Evolutionary conservation across 1,140 invertebrate species (phyloP).

Genomic region (Drosophila tani): DNA sequence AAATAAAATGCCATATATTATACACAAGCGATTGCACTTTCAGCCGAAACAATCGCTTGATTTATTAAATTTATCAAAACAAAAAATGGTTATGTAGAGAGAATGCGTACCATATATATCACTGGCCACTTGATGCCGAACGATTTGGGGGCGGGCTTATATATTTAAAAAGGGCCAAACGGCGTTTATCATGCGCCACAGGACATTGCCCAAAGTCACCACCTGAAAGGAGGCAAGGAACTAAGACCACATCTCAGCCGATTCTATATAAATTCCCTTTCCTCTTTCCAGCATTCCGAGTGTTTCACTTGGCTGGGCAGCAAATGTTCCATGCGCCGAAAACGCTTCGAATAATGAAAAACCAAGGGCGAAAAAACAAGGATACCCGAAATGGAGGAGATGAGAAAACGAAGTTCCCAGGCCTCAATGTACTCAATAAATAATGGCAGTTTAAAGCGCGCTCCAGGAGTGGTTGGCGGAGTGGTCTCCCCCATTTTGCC

Average conservation of each 20-base stretch:
- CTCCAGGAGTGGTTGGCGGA: background rate
- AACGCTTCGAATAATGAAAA: constrained; percentile 65
- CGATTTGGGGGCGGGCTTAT: constrained; percentile 3
- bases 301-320: constrained; percentile 66
- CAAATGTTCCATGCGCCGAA: constrained; percentile 72
- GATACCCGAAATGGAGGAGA: background rate
- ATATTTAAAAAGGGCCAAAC: constrained; percentile 63
- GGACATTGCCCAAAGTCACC: constrained; percentile 74
- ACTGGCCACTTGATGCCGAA: constrained; percentile 21
- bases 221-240: constrained; percentile 29
- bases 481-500: constrained; percentile 6
- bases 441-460: constrained; percentile 66
- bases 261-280: constrained; percentile 5
- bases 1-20: constrained; percentile 73
- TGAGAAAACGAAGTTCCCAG: constrained; percentile 27
- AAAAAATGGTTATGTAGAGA: constrained; percentile 18
- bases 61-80: constrained; percentile 73
- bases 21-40: constrained; percentile 68
- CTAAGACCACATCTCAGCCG: constrained; percentile 15
- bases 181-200: constrained; percentile 75
- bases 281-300: constrained; percentile 26
- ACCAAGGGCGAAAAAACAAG: constrained; percentile 14
- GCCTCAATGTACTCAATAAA: constrained; percentile 66
- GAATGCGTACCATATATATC: constrained; percentile 7
- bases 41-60: constrained; percentile 57